A percentile compares a stretch with the other conserved stretches of the same genome.
These are phyloP conservation scores for Phacellophora camtschatica DNA, from an alignment of 30 jellyfish, hydroid and myxozoan species.

Conservation along the genomic window DNA sequence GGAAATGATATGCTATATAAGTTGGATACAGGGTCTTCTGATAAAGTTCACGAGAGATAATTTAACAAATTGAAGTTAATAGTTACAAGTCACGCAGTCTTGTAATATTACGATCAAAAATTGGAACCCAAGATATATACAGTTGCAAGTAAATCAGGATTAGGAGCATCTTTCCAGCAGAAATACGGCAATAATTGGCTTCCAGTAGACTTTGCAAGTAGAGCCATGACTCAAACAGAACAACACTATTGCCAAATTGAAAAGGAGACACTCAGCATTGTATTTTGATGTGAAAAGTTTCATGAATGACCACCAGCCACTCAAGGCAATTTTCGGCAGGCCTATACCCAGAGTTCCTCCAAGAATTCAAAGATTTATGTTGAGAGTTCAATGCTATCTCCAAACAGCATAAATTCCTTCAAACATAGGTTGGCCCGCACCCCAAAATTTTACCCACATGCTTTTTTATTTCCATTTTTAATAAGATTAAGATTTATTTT, in stretches of 20 bases:
- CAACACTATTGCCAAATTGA: slow-evolving; percentile 33
- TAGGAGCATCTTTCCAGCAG: slow-evolving; percentile 41
- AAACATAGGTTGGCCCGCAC: too few species aligned
- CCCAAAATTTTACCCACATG: too few species aligned
- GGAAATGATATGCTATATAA: background rate
- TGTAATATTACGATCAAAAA: slow-evolving; percentile 20
- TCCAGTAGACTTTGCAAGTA: slow-evolving; percentile 18
- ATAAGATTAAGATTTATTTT: too few species aligned
- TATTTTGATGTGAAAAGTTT: slow-evolving; percentile 57
- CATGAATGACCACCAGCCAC: slow-evolving; percentile 58
- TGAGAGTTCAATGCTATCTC: slow-evolving; percentile 41
- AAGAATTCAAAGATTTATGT: slow-evolving; percentile 52
- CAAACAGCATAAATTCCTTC: too few species aligned
- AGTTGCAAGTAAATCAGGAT: slow-evolving; percentile 16
- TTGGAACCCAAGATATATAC: slow-evolving; percentile 13
- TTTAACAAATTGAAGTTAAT: slow-evolving; percentile 14
- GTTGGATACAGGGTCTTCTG: background rate
- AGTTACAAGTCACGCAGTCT: slow-evolving; percentile 23
- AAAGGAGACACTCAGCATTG: slow-evolving; percentile 52
- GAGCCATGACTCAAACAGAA: slow-evolving; percentile 42
- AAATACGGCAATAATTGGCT: slow-evolving; percentile 13
- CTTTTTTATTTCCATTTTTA: too few species aligned
- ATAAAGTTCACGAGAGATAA: slow-evolving; percentile 4
- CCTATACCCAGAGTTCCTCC: slow-evolving; percentile 70
- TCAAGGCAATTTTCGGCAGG: slow-evolving; percentile 34